Evolutionary conservation across 1,140 invertebrate species (phyloP).

Genomic region (Coelopa frigida): DNA sequence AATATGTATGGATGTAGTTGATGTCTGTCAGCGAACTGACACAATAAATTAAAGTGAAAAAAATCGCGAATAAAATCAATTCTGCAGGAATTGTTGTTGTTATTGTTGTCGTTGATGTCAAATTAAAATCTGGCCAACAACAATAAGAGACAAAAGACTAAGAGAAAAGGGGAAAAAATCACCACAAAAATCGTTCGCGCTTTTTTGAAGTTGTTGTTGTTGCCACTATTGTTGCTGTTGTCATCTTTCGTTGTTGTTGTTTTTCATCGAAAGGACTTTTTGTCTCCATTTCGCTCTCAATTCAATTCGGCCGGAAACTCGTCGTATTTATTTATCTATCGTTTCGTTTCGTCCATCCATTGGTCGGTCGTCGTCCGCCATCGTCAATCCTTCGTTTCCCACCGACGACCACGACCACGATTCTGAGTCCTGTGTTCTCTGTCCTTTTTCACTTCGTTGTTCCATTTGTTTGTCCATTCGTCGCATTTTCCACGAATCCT

Average conservation of each 20-base stretch:
- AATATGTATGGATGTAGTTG: no score
- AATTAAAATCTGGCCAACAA: constrained; percentile 9
- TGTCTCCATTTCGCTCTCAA: constrained; percentile 7
- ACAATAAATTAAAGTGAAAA: not conserved
- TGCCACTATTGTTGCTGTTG: not conserved
- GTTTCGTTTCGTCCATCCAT: constrained; percentile 3
- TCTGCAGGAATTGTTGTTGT: no score
- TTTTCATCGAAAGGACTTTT: constrained; percentile 3
- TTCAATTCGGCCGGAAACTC: constrained; percentile 10
- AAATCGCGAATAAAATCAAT: constrained; percentile 9
- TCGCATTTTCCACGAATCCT: no score
- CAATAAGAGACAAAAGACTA: constrained; percentile 2
- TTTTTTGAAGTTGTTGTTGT: not conserved
- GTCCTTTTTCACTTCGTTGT: no score
- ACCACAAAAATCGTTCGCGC: not conserved
- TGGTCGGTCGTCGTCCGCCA: no score
- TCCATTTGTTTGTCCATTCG: no score
- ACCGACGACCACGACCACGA: no score
- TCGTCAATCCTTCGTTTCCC: no score
- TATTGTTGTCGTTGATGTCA: not conserved
- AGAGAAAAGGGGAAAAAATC: constrained; percentile 1
- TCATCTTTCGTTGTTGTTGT: not conserved
- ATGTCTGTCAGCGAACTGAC: no score
- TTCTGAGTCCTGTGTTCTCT: no score
- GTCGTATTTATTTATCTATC: not conserved